Evolutionary conservation across 2,113 vertebrate species (phyloP).

Genomic region (Haliaeetus leucogaster): DNA sequence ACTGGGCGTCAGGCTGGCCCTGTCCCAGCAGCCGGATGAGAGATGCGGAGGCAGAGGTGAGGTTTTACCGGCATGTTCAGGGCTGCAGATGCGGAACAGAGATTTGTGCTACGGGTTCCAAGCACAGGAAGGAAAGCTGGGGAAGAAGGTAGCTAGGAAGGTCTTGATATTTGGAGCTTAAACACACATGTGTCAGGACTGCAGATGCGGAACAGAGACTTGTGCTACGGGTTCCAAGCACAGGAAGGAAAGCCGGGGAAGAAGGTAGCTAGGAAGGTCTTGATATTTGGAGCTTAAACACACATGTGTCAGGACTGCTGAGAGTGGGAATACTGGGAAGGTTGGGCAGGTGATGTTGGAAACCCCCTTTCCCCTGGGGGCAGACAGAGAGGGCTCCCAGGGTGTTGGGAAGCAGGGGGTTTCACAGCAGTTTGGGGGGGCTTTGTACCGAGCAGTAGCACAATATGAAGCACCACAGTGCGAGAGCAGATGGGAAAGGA

Average conservation of each 20-base stretch:
- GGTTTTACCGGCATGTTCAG: not conserved
- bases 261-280: not conserved
- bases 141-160: not conserved
- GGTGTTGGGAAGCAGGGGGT: accelerated
- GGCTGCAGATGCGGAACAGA: not conserved
- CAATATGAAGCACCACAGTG: accelerated
- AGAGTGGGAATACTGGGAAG: not conserved
- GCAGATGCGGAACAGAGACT: accelerated
- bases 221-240: accelerated
- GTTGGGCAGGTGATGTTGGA: accelerated
- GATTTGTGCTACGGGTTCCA: accelerated
- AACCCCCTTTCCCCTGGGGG: accelerated
- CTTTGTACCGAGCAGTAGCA: not conserved
- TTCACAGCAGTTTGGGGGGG: accelerated
- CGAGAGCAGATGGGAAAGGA: not conserved
- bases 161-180: not conserved
- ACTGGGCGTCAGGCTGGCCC: not conserved
- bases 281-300: not conserved
- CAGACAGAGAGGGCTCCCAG: not conserved
- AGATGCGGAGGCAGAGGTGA: not conserved
- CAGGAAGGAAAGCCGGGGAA: not conserved
- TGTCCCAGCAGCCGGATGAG: accelerated
- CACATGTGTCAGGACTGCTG: accelerated
- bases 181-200: accelerated
- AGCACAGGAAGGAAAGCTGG: not conserved